A percentile compares a stretch with the other conserved stretches of the same genome.
phyloP scores from a whole-genome alignment of 2,113 vertebrate species.

The Sinocyclocheilus rhinocerous region DNA sequence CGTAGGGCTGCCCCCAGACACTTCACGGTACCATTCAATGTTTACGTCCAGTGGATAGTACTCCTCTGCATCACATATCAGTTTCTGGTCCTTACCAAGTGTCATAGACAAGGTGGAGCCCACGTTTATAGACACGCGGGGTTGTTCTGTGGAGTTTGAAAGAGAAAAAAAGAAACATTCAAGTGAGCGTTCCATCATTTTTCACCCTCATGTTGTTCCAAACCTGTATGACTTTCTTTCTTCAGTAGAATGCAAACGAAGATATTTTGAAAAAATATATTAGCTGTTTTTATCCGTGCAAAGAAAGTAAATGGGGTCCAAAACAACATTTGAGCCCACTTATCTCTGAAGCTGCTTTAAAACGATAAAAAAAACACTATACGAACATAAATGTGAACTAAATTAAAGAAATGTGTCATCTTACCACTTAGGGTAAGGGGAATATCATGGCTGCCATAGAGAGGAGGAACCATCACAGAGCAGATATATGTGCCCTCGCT shows the following conservation, averaged over 20 bases:
- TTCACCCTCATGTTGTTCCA: not conserved
- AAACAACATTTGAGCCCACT: not conserved
- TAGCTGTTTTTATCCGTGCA: not conserved
- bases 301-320: not conserved
- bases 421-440: slow-evolving; percentile 72
- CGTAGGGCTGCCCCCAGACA: slow-evolving; percentile 49
- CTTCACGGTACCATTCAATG: slow-evolving; percentile 66
- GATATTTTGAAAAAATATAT: not conserved
- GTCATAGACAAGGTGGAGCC: slow-evolving; percentile 59
- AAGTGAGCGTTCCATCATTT: not conserved
- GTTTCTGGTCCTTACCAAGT: slow-evolving; percentile 69
- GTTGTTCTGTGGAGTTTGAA: slow-evolving; percentile 67
- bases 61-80: slow-evolving; percentile 66
- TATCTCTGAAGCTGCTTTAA: not conserved
- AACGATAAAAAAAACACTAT: not conserved
- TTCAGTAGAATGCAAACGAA: not conserved
- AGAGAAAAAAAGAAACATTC: not conserved
- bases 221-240: not conserved
- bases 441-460: slow-evolving; percentile 62
- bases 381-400: not conserved
- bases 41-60: slow-evolving; percentile 78
- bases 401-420: slow-evolving; percentile 25
- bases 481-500: slow-evolving; percentile 73
- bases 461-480: slow-evolving; percentile 64
- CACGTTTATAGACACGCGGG: slow-evolving; percentile 68